phyloP scores from a whole-genome alignment of 2,888 invertebrate genomes.

The Atethmia centrago region DNA sequence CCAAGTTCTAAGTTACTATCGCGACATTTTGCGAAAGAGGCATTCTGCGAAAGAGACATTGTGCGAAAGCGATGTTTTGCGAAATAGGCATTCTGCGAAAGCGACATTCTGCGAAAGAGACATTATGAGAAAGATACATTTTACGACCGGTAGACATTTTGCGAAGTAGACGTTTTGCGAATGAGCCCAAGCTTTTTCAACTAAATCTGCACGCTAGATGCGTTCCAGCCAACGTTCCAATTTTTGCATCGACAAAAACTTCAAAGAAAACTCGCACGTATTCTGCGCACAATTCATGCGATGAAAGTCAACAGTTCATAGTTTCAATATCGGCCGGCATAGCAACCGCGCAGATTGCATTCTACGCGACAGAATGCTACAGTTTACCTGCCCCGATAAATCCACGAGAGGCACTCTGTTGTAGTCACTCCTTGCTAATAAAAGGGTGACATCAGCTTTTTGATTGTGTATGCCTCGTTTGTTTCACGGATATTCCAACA shows the following conservation, averaged over 20 bases:
- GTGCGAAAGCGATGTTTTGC: no score
- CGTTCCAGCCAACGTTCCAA: conserved; percentile 12
- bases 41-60: no score
- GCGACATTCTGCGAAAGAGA: no score
- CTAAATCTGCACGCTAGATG: conserved; percentile 2
- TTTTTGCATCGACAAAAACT: conserved; percentile 34
- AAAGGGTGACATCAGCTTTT: conserved; percentile 73
- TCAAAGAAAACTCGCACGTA: conserved; percentile 38
- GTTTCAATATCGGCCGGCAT: conserved; percentile 56
- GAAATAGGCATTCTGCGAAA: no score
- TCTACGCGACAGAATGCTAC: conserved; percentile 35
- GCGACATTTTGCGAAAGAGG: no score
- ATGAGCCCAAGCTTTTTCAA: no score
- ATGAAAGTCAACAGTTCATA: conserved; percentile 41
- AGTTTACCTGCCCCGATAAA: conserved; percentile 69
- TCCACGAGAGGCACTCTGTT: conserved; percentile 58
- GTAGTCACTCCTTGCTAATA: conserved; percentile 60
- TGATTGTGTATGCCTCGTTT: conserved; percentile 74
- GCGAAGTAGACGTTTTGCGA: no score
- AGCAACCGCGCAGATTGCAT: conserved; percentile 53
- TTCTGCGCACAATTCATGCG: conserved; percentile 30
- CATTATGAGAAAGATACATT: no score
- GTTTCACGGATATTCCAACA: conserved; percentile 71
- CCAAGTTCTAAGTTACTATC: no score
- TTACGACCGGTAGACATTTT: no score